These are phyloP conservation scores for Stratiomys singularior DNA, from an alignment of 2,888 invertebrate species.

Conservation along the genomic window DNA sequence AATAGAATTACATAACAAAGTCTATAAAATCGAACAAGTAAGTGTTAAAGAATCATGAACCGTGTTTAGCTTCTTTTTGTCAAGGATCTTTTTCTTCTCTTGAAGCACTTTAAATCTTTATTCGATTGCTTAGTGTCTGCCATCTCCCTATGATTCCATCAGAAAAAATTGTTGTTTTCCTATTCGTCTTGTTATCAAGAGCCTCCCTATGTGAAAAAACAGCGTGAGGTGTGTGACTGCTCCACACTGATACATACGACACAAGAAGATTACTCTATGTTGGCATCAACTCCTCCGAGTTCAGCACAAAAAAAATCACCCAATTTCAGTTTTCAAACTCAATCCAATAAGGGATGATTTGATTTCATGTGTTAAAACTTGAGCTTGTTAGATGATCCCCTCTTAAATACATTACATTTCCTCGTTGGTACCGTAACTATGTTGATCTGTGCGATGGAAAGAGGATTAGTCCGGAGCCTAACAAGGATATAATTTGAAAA, in stretches of 20 bases:
- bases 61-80: slow-evolving; percentile 9
- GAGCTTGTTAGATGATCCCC: slow-evolving; percentile 33
- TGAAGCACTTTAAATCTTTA: slow-evolving; percentile 2
- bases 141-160: not conserved
- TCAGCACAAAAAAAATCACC: slow-evolving; percentile 41
- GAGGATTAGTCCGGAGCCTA: not conserved
- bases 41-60: slow-evolving; percentile 20
- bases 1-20: slow-evolving; percentile 49
- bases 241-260: slow-evolving; percentile 7
- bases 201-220: too few relatives aligned
- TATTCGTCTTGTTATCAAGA: not conserved
- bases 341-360: slow-evolving; percentile 51
- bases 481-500: slow-evolving; percentile 34
- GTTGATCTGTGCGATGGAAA: not conserved
- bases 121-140: not conserved
- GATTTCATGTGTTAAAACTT: slow-evolving; percentile 48
- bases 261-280: slow-evolving; percentile 23
- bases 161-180: not conserved
- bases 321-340: slow-evolving; percentile 49
- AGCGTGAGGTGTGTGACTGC: not conserved
- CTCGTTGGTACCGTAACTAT: not conserved
- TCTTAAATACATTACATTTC: not conserved
- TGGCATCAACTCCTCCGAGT: not conserved
- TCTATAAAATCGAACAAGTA: slow-evolving; percentile 47
- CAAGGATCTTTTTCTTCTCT: not conserved